phyloP scores from a whole-genome alignment of 2,888 invertebrate genomes.

The Cryptus viduatorius region DNA sequence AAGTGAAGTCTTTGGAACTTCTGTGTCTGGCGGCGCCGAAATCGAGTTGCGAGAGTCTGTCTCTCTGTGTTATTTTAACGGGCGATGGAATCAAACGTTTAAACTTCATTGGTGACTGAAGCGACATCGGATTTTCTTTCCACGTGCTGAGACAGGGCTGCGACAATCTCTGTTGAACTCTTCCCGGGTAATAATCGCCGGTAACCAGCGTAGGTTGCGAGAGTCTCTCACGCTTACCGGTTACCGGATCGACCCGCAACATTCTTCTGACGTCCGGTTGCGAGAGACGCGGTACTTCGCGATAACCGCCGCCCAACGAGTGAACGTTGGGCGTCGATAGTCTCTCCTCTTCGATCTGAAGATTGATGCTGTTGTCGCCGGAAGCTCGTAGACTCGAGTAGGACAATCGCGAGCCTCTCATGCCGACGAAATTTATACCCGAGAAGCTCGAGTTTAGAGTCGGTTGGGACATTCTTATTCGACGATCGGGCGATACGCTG shows the following conservation, averaged over 20 bases:
- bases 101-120: constrained; percentile 77
- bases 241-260: constrained; percentile 72
- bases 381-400: constrained; percentile 80
- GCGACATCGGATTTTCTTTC: constrained; percentile 62
- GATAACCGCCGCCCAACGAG: constrained; percentile 45
- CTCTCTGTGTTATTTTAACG: constrained; percentile 75
- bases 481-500: constrained; percentile 74
- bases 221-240: constrained; percentile 78
- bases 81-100: constrained; percentile 77
- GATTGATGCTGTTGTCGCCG: constrained; percentile 79
- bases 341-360: constrained; percentile 75
- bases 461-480: constrained; percentile 82
- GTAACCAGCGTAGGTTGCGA: constrained; percentile 81
- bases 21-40: constrained; percentile 78
- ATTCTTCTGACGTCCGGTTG: constrained; percentile 76
- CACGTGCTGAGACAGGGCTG: constrained; percentile 79
- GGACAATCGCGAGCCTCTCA: constrained; percentile 76
- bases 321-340: constrained; percentile 78
- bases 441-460: constrained; percentile 79
- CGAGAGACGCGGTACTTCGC: constrained; percentile 70
- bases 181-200: constrained; percentile 79
- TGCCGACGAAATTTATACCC: constrained; percentile 76
- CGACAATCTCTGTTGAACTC: constrained; percentile 80
- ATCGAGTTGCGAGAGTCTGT: constrained; percentile 79
- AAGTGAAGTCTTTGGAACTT: constrained; percentile 71